Evolutionary conservation across 92 coral and sea anemone genomes (phyloP).

Genomic region (Ricordea florida): DNA sequence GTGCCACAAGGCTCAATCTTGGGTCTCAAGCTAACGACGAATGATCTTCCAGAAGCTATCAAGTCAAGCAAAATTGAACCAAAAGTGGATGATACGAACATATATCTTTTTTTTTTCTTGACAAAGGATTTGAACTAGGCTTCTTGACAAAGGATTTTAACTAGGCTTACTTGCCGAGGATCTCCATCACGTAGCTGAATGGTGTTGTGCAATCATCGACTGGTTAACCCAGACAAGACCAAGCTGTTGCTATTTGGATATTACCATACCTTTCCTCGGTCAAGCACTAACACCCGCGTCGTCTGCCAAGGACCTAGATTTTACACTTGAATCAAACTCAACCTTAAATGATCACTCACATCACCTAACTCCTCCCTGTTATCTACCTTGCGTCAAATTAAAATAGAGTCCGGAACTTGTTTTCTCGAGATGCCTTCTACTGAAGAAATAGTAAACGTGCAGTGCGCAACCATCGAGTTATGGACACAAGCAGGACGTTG

Average conservation of each 20-base stretch:
- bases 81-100: not conserved
- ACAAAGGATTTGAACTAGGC: not conserved
- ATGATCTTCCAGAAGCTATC: not conserved
- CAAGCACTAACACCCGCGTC: conserved; percentile 9
- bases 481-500: too few relatives aligned
- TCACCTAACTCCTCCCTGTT: not conserved
- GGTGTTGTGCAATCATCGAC: conserved; percentile 1
- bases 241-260: not conserved
- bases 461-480: too few relatives aligned
- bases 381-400: not conserved
- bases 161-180: not conserved
- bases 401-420: not conserved
- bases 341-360: not conserved
- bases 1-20: not conserved
- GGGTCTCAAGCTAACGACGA: not conserved
- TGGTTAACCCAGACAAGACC: not conserved
- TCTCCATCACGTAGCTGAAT: not conserved
- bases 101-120: not conserved
- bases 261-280: not conserved
- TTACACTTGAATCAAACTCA: not conserved
- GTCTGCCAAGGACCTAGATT: conserved; percentile 5
- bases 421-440: too few relatives aligned
- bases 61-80: not conserved
- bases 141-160: too few relatives aligned
- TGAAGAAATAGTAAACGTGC: too few relatives aligned